Conservation (phyloP, 2,888 invertebrate species). For the Callyntrura guangdongensis region DNA sequence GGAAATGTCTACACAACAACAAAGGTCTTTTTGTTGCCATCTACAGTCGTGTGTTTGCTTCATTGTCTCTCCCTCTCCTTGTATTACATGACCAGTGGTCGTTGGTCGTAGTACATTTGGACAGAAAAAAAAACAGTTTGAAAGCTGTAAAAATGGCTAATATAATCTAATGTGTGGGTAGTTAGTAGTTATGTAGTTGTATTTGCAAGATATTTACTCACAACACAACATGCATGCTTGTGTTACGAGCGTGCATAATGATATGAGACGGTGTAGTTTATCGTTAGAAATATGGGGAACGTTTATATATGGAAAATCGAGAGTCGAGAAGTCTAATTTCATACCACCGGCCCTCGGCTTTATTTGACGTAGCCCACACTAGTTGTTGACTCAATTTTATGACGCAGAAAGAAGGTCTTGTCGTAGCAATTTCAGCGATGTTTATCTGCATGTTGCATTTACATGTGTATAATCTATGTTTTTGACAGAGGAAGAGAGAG, state of each 20-base stretch:
- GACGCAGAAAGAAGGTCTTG: conserved; percentile 35
- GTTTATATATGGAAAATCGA: conserved; percentile 18
- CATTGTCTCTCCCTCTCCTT: background rate
- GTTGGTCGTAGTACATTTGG: conserved; percentile 23
- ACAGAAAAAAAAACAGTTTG: conserved; percentile 20
- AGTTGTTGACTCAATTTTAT: conserved; percentile 63
- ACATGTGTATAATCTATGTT: background rate
- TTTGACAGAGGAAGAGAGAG: conserved; percentile 17
- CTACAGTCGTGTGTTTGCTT: background rate
- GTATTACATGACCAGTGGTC: conserved; percentile 43
- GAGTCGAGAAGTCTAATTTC: conserved; percentile 32
- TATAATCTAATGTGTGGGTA: conserved; percentile 47
- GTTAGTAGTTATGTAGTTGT: conserved; percentile 15
- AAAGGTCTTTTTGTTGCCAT: conserved; percentile 53
- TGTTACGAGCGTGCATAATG: conserved; percentile 41
- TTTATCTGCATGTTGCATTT: conserved; percentile 45
- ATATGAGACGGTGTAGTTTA: background rate
- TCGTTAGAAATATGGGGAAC: background rate
- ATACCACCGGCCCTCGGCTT: conserved; percentile 26
- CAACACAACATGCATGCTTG: too few relatives aligned
- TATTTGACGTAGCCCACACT: conserved; percentile 63
- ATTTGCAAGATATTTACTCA: conserved; percentile 19
- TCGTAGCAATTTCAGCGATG: conserved; percentile 32
- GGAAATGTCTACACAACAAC: background rate
- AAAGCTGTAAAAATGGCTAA: conserved; percentile 29